These are phyloP conservation scores for Dolichallabes microphthalmus DNA, from an alignment of 2,113 vertebrate species.

Conservation along the genomic window DNA sequence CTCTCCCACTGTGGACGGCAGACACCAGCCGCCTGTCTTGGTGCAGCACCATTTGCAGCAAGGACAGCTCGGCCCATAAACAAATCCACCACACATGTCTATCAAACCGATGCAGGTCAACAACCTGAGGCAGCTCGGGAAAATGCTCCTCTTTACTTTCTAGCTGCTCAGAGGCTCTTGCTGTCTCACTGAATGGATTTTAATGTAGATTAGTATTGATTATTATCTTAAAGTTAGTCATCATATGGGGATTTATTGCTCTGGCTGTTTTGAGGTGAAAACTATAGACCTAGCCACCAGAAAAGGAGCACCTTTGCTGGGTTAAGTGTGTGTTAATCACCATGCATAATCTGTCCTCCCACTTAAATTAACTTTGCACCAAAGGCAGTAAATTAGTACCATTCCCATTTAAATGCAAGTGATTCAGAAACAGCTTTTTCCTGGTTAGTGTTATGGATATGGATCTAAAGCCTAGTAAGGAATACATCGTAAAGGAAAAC, in stretches of 20 bases:
- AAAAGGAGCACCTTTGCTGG: slow-evolving; percentile 1
- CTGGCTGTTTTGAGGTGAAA: background rate
- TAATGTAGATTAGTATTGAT: slow-evolving; percentile 34
- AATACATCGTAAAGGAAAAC: background rate
- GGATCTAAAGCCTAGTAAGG: background rate
- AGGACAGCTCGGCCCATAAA: slow-evolving; percentile 49
- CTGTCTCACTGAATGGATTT: slow-evolving; percentile 16
- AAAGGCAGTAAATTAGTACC: background rate
- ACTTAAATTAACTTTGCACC: background rate
- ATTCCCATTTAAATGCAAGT: background rate
- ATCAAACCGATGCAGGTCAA: slow-evolving; percentile 23
- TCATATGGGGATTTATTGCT: background rate
- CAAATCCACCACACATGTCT: slow-evolving; percentile 33
- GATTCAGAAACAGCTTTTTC: no score
- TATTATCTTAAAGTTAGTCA: slow-evolving; percentile 30
- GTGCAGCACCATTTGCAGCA: slow-evolving; percentile 36
- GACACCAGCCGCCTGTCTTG: slow-evolving; percentile 40
- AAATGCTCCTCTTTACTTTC: slow-evolving; percentile 29
- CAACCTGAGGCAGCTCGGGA: background rate
- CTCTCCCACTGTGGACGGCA: slow-evolving; percentile 31
- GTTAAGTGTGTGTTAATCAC: slow-evolving; percentile 26
- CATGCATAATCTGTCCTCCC: slow-evolving; percentile 4
- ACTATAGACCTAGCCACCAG: background rate
- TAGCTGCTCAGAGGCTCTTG: slow-evolving; percentile 7
- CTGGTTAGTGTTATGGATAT: background rate